Evolutionary conservation across 2,888 invertebrate genomes (phyloP).

Genomic region (Protula sp.): DNA sequence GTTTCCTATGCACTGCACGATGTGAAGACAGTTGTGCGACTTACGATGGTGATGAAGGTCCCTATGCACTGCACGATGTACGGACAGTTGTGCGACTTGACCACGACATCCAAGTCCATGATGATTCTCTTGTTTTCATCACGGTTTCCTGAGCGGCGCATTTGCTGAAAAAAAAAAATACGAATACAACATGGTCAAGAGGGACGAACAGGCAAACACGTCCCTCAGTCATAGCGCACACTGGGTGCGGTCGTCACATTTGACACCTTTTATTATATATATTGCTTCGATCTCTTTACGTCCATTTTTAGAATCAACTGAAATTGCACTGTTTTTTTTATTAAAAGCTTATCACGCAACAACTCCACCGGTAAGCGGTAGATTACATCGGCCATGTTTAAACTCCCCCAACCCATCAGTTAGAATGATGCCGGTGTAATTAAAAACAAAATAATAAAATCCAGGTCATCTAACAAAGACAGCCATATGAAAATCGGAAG

Average conservation of each 20-base stretch:
- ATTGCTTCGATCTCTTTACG: no score
- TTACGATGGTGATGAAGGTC: conserved; percentile 87
- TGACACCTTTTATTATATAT: no score
- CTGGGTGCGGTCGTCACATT: not conserved
- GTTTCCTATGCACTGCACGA: conserved; percentile 94
- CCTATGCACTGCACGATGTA: conserved; percentile 96
- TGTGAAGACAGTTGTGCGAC: conserved; percentile 77
- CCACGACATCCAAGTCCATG: conserved; percentile 96
- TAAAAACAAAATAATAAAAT: no score
- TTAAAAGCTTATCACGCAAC: no score
- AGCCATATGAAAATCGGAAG: no score
- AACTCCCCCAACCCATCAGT: no score
- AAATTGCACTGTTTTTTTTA: no score
- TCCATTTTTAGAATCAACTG: no score
- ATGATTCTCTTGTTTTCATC: conserved; percentile 97
- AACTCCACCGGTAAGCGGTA: no score
- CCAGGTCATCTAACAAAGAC: no score
- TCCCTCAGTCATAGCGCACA: not conserved
- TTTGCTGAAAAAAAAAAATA: conserved; percentile 55
- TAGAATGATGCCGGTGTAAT: no score
- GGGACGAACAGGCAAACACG: not conserved
- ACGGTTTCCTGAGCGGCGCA: conserved; percentile 91
- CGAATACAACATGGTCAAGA: not conserved
- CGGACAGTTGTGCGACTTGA: conserved; percentile 94
- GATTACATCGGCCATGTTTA: no score